A percentile compares a stretch with the other conserved stretches of the same genome.
phyloP scores from a whole-genome alignment of 2,797 vertebrate species.

The Lithobates pipiens region DNA sequence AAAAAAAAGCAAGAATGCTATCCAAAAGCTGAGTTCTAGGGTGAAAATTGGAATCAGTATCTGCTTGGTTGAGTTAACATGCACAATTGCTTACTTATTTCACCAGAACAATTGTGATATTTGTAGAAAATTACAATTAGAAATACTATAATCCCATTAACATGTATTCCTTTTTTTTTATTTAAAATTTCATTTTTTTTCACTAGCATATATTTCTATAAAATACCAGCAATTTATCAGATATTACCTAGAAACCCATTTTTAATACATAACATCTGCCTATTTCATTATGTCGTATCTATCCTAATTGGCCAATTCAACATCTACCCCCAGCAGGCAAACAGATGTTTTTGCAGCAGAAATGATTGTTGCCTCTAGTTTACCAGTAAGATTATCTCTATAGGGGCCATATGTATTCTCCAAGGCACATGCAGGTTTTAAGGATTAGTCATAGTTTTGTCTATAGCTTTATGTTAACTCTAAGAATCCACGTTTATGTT shows the following conservation, averaged over 20 bases:
- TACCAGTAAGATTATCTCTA: conserved; percentile 28
- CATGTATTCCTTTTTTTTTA: too few species aligned
- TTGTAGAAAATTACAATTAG: too few species aligned
- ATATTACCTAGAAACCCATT: conserved; percentile 21
- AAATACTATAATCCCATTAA: too few species aligned
- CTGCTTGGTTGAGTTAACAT: too few species aligned
- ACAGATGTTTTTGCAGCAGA: conserved; percentile 41
- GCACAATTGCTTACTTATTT: too few species aligned
- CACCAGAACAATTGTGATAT: too few species aligned
- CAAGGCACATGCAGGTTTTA: conserved; percentile 1
- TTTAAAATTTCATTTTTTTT: background rate
- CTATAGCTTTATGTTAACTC: background rate
- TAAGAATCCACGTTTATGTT: conserved; percentile 13
- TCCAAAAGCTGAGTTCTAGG: too few species aligned
- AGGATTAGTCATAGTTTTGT: conserved; percentile 9
- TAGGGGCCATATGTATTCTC: conserved; percentile 40
- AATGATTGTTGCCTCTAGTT: conserved; percentile 14
- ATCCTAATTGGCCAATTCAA: conserved; percentile 43
- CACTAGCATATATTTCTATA: background rate
- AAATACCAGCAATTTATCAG: conserved; percentile 6
- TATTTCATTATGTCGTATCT: conserved; percentile 32
- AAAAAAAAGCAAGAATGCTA: too few species aligned
- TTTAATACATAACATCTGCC: conserved; percentile 28
- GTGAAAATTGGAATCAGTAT: too few species aligned
- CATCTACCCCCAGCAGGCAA: conserved; percentile 30